Conservation (phyloP, 2,113 vertebrate species). For the Muscicapa adusta region DNA sequence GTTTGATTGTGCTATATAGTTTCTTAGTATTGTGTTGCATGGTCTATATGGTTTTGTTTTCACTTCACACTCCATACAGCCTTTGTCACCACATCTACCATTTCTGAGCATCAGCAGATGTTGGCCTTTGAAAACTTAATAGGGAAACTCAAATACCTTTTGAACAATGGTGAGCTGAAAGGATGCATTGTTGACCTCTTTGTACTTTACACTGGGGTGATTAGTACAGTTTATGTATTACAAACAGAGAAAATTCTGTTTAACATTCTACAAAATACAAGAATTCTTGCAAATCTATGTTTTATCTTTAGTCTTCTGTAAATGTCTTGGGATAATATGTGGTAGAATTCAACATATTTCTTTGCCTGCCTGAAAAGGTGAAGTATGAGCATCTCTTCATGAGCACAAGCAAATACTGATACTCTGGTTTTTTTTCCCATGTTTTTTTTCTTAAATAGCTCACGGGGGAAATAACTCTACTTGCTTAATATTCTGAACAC, state of each 20-base stretch:
- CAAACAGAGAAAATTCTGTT: background rate
- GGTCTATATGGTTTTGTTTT: conserved; percentile 65
- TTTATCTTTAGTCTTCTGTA: background rate
- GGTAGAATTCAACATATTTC: conserved; percentile 3
- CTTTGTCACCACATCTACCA: conserved; percentile 69
- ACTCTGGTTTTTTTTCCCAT: background rate
- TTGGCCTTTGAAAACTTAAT: conserved; percentile 77
- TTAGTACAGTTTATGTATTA: conserved; percentile 11
- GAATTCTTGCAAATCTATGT: background rate
- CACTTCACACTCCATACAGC: conserved; percentile 70
- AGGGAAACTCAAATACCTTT: conserved; percentile 64
- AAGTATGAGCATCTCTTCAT: background rate
- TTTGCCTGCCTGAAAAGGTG: background rate
- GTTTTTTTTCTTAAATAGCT: conserved; percentile 1
- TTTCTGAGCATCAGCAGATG: conserved; percentile 83
- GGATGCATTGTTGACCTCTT: conserved; percentile 72
- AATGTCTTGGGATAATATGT: background rate
- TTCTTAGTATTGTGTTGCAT: conserved; percentile 73
- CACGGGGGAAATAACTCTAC: background rate
- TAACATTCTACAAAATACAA: background rate
- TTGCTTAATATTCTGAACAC: background rate
- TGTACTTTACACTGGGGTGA: conserved; percentile 7
- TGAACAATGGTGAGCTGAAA: conserved; percentile 68
- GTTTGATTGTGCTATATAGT: conserved; percentile 44
- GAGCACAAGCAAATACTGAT: background rate